Evolutionary conservation across 2,113 vertebrate genomes (phyloP).

Genomic region (Caranx ignobilis): DNA sequence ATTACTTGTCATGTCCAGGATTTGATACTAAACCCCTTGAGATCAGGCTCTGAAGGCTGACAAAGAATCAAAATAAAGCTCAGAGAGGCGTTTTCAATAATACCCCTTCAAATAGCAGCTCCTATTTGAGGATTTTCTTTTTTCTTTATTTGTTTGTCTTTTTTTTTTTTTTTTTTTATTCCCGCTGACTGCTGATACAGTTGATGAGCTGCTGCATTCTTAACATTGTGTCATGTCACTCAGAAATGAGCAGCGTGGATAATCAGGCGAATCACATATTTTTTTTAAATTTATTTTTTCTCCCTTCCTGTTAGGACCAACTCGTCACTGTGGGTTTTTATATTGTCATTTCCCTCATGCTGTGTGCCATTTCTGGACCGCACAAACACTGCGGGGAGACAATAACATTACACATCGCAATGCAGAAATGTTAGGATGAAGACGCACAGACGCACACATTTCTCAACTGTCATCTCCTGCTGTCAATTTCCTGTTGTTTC

Average conservation of each 20-base stretch:
- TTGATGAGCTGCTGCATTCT: constrained; percentile 41
- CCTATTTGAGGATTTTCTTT: constrained; percentile 62
- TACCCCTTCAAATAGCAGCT: constrained; percentile 53
- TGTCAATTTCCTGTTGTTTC: constrained; percentile 48
- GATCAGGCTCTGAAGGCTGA: constrained; percentile 60
- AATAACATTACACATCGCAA: constrained; percentile 35
- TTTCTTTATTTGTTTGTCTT: constrained; percentile 44
- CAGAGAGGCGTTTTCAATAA: constrained; percentile 55
- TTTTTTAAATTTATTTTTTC: not conserved
- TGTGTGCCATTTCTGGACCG: constrained; percentile 26
- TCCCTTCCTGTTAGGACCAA: not conserved
- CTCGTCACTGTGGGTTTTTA: constrained; percentile 13
- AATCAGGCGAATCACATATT: constrained; percentile 55
- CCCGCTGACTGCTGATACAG: not conserved
- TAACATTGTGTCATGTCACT: constrained; percentile 52
- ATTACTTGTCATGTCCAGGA: constrained; percentile 69
- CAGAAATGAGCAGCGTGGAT: constrained; percentile 48
- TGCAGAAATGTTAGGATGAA: not conserved
- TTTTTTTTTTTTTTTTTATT: constrained; percentile 36
- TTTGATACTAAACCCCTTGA: constrained; percentile 68
- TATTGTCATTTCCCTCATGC: constrained; percentile 17
- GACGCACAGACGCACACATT: not conserved
- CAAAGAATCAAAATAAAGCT: constrained; percentile 60
- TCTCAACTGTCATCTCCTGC: constrained; percentile 25
- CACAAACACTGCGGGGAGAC: constrained; percentile 11